Base-by-base conservation (phyloP, 2,888 invertebrate species). In the Acanthopleura granulata region DNA sequence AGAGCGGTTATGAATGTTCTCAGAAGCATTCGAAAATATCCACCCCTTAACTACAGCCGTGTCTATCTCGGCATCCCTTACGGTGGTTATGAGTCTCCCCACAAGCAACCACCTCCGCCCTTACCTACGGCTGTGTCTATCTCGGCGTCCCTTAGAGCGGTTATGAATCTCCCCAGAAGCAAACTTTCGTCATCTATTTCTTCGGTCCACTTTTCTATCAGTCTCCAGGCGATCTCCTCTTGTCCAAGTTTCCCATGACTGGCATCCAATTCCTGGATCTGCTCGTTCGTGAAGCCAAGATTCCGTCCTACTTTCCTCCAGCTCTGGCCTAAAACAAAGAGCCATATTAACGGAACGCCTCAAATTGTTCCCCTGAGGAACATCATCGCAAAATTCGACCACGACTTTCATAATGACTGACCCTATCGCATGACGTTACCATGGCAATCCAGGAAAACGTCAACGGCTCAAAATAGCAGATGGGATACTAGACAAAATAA, bases 301-400 rank as follows among this genome's bases (percentile, higher is more conserved):
- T 27, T 27, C 3, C 66, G 66, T 6, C 66, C 66, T 27, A 66
- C 66, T 25, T 66, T 66, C 25, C 66, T 66, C 66, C 66, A 66
- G 14, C 29, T 66, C 29, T 66, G 66, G 29, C 66, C 66, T 66
- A 27, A 22, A 22, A 57, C 57, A 57, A n/a, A 18, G 3, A 57
- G 12, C n/a, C 3, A 12, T 9, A 57, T 57, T 57, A 22, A 40
- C 3, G 3, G 9, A 40, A 3, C 40, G 40, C 40, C 9, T 3
- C 9, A 9, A 6, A 40, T 3, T 40, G 40, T 40, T 3, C 40
- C 40, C 40, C 9, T 40, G 40, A 40, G 40, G 40, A 6, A 40
- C 40, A 40, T 40, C 40, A 40, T 6, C 40, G 40, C 40, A 40
- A 40, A 40, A 40, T 40, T 40, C 40, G 40, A 40, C 40, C 9